Evolutionary conservation across 1,140 invertebrate species (phyloP), one percentile per base, ranked within the genome.

Genomic region (Lordiphosa clarofinis): DNA sequence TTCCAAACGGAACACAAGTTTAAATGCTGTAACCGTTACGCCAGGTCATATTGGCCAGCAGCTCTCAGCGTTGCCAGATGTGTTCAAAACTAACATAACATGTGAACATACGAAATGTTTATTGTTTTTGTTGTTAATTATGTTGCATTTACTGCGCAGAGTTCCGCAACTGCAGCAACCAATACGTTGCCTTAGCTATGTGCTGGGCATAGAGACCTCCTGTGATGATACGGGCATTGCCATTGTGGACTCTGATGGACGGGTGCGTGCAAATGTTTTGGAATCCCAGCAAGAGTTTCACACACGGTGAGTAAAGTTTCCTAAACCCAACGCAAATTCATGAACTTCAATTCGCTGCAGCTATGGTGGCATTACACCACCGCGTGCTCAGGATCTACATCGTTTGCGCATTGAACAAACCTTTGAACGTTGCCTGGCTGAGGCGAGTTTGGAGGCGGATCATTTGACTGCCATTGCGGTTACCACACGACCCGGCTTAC

Each of bases 181-280:
- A 8, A 11, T 12, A n/a, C 68, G 76, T 5, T 11, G 46, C 12
- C 11, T 78, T 6, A 76, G 68, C 50, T 76, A 84, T 63, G 72
- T 88, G 7, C 43, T 99, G 59, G 98, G 98, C 6, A 98, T 99
- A 68, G 98, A 99, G 92, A 98, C 97, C n/a, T 99, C 97, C 70
- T 99, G 97, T 90, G 98, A 99, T 91, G 98, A 99, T 88, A 99
- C 98, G 3, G 97, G 96, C 46, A 94, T 94, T 78, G 97, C 96
- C 42, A 92, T 99, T 73, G 93, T 99, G 2, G 75, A 87, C 49
- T 56, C 60, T 4, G 91, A 95, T 89, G 94, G 95, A 31, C 90
- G 91, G 56, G 91, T 99, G 57, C 86, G 97, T 28, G 94, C 95
- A 11, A 96, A 99, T 90, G 91, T 93, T 37, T 86, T 95, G 42